These are phyloP conservation scores for Parazoanthus atlanticus DNA, from an alignment of 92 coral and sea anemone genomes.

Conservation along the genomic window DNA sequence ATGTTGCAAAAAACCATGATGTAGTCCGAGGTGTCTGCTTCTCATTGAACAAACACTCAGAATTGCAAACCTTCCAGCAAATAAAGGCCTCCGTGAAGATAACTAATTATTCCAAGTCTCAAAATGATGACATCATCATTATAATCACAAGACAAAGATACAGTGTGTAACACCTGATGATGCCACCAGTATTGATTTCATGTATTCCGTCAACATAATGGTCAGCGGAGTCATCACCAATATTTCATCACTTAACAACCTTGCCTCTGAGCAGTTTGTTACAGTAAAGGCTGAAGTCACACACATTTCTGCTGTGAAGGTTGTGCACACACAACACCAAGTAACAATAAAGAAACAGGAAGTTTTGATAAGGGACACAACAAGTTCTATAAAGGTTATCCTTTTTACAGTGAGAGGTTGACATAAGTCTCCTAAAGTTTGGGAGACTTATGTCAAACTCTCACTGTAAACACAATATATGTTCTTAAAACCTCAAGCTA, in stretches of 20 bases:
- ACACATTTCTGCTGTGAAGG: background rate
- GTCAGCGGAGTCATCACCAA: constrained; percentile 3
- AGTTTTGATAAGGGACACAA: too few relatives aligned
- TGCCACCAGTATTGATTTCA: background rate
- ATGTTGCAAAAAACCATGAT: too few relatives aligned
- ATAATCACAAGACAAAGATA: constrained; percentile 9
- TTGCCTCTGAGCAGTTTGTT: background rate
- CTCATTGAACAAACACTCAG: background rate
- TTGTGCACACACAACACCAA: too few relatives aligned
- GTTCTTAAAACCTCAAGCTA: too few relatives aligned
- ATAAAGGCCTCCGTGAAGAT: background rate
- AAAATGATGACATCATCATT: constrained; percentile 1
- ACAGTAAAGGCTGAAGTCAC: constrained; percentile 13
- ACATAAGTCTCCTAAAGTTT: too few relatives aligned
- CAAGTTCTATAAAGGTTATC: too few relatives aligned
- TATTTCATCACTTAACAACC: too few relatives aligned
- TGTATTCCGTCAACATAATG: background rate
- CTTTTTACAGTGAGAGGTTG: too few relatives aligned
- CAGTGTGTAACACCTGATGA: constrained; percentile 17
- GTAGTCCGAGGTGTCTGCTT: background rate
- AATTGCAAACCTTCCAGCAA: constrained; percentile 20
- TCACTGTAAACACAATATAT: too few relatives aligned
- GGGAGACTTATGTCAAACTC: too few relatives aligned
- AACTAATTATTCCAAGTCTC: constrained; percentile 9
- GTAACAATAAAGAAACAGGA: too few relatives aligned